A percentile compares a stretch with the other conserved stretches of the same genome.
Conservation (phyloP, 2,888 invertebrate genomes). For the Ctenicera cuprea region DNA sequence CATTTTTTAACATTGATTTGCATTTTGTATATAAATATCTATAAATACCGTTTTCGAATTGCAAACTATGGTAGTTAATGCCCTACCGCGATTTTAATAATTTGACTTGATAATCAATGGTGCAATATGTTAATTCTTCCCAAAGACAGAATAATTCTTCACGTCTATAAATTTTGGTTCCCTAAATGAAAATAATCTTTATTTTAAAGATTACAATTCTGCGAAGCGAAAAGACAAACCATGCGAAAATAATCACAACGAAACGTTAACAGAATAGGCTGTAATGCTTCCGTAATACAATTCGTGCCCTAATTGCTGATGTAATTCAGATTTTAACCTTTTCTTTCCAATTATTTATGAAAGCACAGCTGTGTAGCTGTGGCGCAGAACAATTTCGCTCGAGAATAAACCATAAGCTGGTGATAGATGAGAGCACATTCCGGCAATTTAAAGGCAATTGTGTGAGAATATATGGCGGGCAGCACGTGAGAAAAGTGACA, state of each 20-base stretch:
- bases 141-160: too few relatives aligned
- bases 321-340: conserved; percentile 39
- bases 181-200: neutral
- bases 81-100: too few relatives aligned
- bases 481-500: conserved; percentile 51
- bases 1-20: too few relatives aligned
- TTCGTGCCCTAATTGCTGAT: conserved; percentile 20
- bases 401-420: conserved; percentile 49
- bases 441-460: conserved; percentile 52
- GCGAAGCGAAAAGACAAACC: neutral
- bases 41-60: too few relatives aligned
- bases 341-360: conserved; percentile 43
- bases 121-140: too few relatives aligned
- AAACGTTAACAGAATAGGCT: neutral
- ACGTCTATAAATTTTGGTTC: neutral
- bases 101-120: too few relatives aligned
- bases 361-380: conserved; percentile 41
- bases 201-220: neutral
- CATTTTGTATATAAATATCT: too few relatives aligned
- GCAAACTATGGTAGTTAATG: too few relatives aligned
- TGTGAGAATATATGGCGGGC: conserved; percentile 49
- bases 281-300: neutral
- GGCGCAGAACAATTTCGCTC: conserved; percentile 38
- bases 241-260: neutral
- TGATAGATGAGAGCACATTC: conserved; percentile 51